A percentile compares a stretch with the other conserved stretches of the same genome.
Evolutionary conservation across 2,113 vertebrate genomes (phyloP).

Genomic region (Oncorhynchus clarkii): DNA sequence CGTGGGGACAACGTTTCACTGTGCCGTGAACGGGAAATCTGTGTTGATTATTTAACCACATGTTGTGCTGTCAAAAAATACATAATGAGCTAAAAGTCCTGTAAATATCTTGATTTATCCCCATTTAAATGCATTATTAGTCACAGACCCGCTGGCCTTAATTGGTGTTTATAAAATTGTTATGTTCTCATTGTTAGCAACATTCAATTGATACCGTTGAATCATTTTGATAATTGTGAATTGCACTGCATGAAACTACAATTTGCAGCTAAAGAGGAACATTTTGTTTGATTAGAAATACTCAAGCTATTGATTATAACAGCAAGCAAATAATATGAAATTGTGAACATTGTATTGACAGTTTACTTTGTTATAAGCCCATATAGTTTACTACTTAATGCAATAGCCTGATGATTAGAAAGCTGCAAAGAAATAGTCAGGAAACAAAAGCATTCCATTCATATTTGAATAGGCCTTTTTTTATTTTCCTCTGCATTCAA

Average conservation of each 20-base stretch:
- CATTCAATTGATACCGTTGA: too few species aligned
- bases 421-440: background rate
- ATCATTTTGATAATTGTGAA: background rate
- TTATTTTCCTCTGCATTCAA: conserved; percentile 12
- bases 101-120: background rate
- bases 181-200: too few species aligned
- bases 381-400: too few species aligned
- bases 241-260: background rate
- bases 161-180: too few species aligned
- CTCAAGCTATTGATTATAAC: too few species aligned
- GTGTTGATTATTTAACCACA: conserved; percentile 56
- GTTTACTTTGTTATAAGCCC: too few species aligned
- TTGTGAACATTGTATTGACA: too few species aligned
- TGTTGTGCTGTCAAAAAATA: conserved; percentile 35
- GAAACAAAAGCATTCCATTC: background rate
- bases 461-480: background rate
- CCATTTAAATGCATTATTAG: conserved; percentile 31
- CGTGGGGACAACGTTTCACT: conserved; percentile 39
- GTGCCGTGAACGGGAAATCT: conserved; percentile 33
- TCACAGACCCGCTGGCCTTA: background rate
- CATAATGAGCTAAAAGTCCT: conserved; percentile 32
- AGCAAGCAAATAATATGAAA: too few species aligned
- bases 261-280: too few species aligned
- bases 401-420: too few species aligned
- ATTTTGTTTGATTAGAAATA: too few species aligned